Percentiles rank a stretch among this genome's conserved stretches.
phyloP scores from a whole-genome alignment of 1,140 invertebrate species.

The Cotesia chilonis region DNA sequence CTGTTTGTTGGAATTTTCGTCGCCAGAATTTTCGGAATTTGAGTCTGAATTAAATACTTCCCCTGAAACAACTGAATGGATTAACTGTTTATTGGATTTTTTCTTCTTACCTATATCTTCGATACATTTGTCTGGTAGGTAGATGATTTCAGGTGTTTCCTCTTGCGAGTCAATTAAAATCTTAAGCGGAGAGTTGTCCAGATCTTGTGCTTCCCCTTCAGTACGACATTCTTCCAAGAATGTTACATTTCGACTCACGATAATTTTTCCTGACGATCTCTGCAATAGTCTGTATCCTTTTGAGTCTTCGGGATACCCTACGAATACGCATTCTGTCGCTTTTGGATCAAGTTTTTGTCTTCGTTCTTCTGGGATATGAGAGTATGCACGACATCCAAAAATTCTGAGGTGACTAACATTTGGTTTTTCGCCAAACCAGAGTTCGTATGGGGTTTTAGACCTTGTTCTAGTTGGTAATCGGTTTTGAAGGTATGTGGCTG shows the following conservation, averaged over 20 bases:
- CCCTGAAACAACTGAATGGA: too few species aligned
- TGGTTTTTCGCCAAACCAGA: constrained; percentile 46
- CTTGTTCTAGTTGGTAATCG: neutral
- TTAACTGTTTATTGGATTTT: too few species aligned
- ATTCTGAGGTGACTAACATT: constrained; percentile 50
- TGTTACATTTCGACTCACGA: constrained; percentile 28
- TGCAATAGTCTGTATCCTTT: constrained; percentile 34
- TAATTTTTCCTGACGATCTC: neutral
- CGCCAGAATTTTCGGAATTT: too few species aligned
- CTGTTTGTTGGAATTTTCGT: neutral
- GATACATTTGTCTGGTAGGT: too few species aligned
- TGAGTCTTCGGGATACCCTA: constrained; percentile 46
- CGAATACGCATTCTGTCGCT: constrained; percentile 43
- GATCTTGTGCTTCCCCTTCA: neutral
- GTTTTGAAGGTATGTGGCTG: constrained; percentile 14
- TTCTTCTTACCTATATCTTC: too few species aligned
- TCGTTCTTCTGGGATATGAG: constrained; percentile 43
- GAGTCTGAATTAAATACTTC: neutral
- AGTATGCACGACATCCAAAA: constrained; percentile 47
- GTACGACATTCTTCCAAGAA: neutral
- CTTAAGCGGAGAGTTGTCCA: neutral
- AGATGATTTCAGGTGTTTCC: neutral
- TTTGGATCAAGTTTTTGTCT: constrained; percentile 47
- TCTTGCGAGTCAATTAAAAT: neutral
- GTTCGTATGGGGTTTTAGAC: neutral